These are phyloP conservation scores for Hybognathus amarus DNA, from an alignment of 2,797 vertebrate species.

Conservation along the genomic window DNA sequence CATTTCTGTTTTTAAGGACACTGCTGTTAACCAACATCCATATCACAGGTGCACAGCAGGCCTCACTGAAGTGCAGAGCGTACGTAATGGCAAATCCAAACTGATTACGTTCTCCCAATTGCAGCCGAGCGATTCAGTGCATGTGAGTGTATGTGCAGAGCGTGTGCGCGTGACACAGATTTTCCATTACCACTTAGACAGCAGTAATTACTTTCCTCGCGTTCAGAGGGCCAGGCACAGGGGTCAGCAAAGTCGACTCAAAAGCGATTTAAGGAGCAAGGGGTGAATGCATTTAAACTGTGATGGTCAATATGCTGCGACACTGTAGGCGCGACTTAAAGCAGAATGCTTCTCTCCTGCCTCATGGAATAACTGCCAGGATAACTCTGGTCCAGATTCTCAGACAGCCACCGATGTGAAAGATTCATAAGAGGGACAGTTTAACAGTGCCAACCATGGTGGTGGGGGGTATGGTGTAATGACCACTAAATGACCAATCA, in stretches of 20 bases:
- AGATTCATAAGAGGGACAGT: conserved; percentile 43
- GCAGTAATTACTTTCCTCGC: conserved; percentile 74
- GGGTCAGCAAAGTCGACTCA: conserved; percentile 58
- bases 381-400: conserved; percentile 39
- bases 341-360: conserved; percentile 13
- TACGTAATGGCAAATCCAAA: conserved; percentile 69
- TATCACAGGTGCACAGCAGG: conserved; percentile 54
- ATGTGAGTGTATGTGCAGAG: conserved; percentile 45
- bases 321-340: conserved; percentile 31
- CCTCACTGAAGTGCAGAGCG: conserved; percentile 55
- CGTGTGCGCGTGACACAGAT: conserved; percentile 68
- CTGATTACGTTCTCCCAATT: conserved; percentile 68
- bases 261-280: conserved; percentile 55
- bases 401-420: conserved; percentile 39
- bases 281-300: conserved; percentile 54
- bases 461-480: conserved; percentile 53
- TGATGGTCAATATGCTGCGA: conserved; percentile 52
- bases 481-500: conserved; percentile 76
- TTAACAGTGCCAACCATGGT: not conserved
- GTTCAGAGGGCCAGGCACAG: conserved; percentile 64
- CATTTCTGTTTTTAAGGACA: conserved; percentile 56
- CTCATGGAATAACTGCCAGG: not conserved
- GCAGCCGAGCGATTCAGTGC: conserved; percentile 47
- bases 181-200: conserved; percentile 73
- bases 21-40: conserved; percentile 55